A percentile compares a stretch with the other conserved stretches of the same genome.
These are phyloP conservation scores for Paracentrotus lividus DNA, from an alignment of 53 echinoderm and acorn worm species.

Conservation along the genomic window DNA sequence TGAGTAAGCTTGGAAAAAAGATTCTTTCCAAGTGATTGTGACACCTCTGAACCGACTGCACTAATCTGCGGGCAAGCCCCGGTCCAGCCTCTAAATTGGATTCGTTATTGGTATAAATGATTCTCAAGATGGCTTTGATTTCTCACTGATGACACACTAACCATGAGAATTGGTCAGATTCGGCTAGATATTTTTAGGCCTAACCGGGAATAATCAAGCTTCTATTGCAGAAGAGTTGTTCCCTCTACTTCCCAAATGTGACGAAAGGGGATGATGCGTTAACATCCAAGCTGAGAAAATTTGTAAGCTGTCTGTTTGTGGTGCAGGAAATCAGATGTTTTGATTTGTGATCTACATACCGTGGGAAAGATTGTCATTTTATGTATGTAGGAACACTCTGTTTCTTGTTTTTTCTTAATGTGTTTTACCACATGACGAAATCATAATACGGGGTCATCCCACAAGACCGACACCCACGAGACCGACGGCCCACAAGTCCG, in stretches of 20 bases:
- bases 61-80: slow-evolving; percentile 45
- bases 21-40: slow-evolving; percentile 44
- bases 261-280: not conserved
- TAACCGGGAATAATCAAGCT: not conserved
- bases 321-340: slow-evolving; percentile 26
- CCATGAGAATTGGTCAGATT: slow-evolving; percentile 37
- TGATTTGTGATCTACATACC: not conserved
- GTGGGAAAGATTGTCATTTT: not conserved
- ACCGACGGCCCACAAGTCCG: too few relatives aligned
- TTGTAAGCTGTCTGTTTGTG: not conserved
- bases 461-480: too few relatives aligned
- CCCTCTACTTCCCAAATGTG: not conserved
- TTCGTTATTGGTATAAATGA: slow-evolving; percentile 44
- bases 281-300: not conserved
- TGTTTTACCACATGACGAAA: not conserved
- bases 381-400: not conserved
- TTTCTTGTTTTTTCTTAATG: not conserved
- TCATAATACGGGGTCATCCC: too few relatives aligned
- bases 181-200: not conserved
- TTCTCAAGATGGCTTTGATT: slow-evolving; percentile 60
- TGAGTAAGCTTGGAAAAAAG: not conserved
- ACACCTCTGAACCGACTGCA: slow-evolving; percentile 34
- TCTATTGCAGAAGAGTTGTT: slow-evolving; percentile 17
- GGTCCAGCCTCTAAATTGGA: slow-evolving; percentile 46
- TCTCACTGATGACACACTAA: slow-evolving; percentile 51